Conservation (phyloP, 2,888 invertebrate species). For the Caenorhabditis angaria region DNA sequence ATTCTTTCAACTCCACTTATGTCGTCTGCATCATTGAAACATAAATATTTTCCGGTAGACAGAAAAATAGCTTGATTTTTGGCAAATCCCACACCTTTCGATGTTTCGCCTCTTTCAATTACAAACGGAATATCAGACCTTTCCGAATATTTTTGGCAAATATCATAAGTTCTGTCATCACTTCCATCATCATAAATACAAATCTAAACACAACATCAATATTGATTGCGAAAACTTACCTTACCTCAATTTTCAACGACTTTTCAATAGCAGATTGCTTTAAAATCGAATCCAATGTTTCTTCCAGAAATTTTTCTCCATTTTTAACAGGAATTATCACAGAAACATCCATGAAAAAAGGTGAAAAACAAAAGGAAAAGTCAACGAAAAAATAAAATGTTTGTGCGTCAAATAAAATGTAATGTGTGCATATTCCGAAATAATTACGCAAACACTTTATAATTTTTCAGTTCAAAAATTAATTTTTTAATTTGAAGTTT, state of each 20-base stretch:
- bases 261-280: constrained; percentile 30
- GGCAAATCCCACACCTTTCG: constrained; percentile 60
- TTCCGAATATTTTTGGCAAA: constrained; percentile 29
- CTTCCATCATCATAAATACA: constrained; percentile 64
- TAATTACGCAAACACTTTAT: background rate
- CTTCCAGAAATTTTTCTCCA: constrained; percentile 51
- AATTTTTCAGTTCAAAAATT: too few relatives aligned
- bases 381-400: background rate
- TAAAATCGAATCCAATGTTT: constrained; percentile 55
- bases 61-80: constrained; percentile 70
- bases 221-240: too few relatives aligned
- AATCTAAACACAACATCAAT: constrained; percentile 37
- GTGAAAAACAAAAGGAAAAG: background rate
- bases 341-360: constrained; percentile 29
- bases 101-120: background rate
- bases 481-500: too few relatives aligned
- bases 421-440: background rate
- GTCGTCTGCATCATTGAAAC: constrained; percentile 87
- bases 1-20: constrained; percentile 80
- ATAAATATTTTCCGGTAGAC: constrained; percentile 80
- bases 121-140: background rate
- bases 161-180: constrained; percentile 49
- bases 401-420: background rate
- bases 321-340: constrained; percentile 62
- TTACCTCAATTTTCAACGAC: constrained; percentile 3